Evolutionary conservation across 2,113 vertebrate genomes (phyloP), one percentile per base, ranked within the genome.

Genomic region (Cololabis saira): DNA sequence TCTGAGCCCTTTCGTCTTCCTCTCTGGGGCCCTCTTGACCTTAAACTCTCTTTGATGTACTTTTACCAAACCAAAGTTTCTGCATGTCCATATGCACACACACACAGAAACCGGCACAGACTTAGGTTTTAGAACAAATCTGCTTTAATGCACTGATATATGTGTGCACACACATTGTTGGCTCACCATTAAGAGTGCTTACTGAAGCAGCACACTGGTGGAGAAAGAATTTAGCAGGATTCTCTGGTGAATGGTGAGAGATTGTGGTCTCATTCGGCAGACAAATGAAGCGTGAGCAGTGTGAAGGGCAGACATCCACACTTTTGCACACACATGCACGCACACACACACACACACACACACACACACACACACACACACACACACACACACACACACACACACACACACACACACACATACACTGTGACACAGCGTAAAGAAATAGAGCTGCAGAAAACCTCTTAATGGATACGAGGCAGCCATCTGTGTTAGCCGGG

Each of bases 201-300:
- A 80, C 80, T 90, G 88, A 86, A 79, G 88, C 87, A 80, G 65
- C 49, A 48, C 79, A 49, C 57, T 14, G 62, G 58, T 54, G 65
- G 67, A 65, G 83, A 81, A 67, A 81, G 73, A 85, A 86, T 87
- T 81, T 74, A 69, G 78, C 48, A 7, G 74, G 78, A 83, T 80
- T 85, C 88, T 85, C 87, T 41, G 37, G 81, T 76, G 84, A 85
- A 85, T 86, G 75, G 71, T 70, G 63, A 78, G 74, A 83, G 85
- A 91, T 87, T 87, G 82, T 83, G 87, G 83, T 89, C 85, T 90
- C 86, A 84, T 90, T 90, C 84, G 79, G 81, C 74, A 79, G 87
- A 84, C 79, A 90, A 89, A 89, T 89, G 82, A 90, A 89, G 83
- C 80, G 49, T 82, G 79, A 84, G 83, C 60, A 59, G 69, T 75